Percentiles rank a stretch among this genome's conserved stretches.
Evolutionary conservation across 2,888 invertebrate species (phyloP).

Genomic region (Drosophila lutescens): DNA sequence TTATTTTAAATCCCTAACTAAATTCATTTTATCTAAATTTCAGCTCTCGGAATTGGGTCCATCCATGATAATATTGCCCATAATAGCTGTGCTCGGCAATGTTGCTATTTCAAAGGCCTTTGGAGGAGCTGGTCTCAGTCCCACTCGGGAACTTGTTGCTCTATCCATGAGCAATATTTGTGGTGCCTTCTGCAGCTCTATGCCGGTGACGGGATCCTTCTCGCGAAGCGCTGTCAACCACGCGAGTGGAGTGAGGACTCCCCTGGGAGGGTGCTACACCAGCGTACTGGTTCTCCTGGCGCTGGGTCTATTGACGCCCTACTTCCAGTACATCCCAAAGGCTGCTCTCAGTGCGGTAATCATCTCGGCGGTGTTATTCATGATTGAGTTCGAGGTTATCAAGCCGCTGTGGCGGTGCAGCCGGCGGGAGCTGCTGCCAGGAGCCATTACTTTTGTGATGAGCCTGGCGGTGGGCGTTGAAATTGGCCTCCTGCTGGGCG

Average conservation of each 20-base stretch:
- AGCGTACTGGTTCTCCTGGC: slow-evolving; percentile 92
- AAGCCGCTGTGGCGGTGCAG: slow-evolving; percentile 94
- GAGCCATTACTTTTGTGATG: slow-evolving; percentile 93
- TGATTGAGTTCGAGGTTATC: slow-evolving; percentile 96
- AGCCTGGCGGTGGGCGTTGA: slow-evolving; percentile 94
- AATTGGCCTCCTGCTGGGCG: slow-evolving; percentile 93
- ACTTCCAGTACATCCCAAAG: slow-evolving; percentile 95
- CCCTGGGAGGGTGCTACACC: slow-evolving; percentile 93
- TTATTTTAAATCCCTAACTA: no score
- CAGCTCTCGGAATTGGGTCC: slow-evolving; percentile 91
- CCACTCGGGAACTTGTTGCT: slow-evolving; percentile 95
- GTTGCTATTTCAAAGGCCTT: slow-evolving; percentile 98
- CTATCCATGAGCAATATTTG: slow-evolving; percentile 93
- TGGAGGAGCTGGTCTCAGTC: slow-evolving; percentile 92
- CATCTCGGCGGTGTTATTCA: slow-evolving; percentile 96
- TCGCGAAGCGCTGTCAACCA: slow-evolving; percentile 96
- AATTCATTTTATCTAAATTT: neutral
- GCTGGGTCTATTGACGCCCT: slow-evolving; percentile 93
- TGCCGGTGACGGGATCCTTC: slow-evolving; percentile 96
- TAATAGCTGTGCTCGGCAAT: slow-evolving; percentile 95
- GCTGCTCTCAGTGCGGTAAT: slow-evolving; percentile 96
- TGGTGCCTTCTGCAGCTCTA: slow-evolving; percentile 94
- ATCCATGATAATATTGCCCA: slow-evolving; percentile 93
- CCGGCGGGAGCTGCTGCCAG: slow-evolving; percentile 90
- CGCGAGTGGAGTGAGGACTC: slow-evolving; percentile 96